Evolutionary conservation across 2,888 invertebrate species (phyloP), one percentile per base, ranked within the genome.

Genomic region (Scaptomyza tumidula): DNA sequence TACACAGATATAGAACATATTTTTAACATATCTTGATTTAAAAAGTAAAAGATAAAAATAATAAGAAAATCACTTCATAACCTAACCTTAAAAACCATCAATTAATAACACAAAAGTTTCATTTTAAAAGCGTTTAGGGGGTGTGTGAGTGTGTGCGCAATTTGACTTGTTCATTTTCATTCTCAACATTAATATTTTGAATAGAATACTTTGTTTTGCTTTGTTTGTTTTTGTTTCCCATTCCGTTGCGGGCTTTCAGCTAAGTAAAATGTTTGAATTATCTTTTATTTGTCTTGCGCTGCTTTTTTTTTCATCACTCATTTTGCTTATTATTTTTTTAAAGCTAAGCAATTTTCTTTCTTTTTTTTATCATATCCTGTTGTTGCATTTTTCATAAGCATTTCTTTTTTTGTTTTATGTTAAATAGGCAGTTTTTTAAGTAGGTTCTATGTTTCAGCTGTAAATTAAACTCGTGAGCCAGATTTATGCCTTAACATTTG

Each of bases 231-330:
- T 71, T 46, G 57, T 50, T 44, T 49, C 27, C 39, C 9, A 14
- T 41, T 55, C 29, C 49, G 59, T 60, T 39, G 31, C 57, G 14
- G 66, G 57, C 50, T 43, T 39, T 58, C 35, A 62, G 57, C 63
- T 39, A 83, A 86, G 60, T 64, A 55, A 82, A 83, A 86, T 82
- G 78, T 80, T 86, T 86, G 77, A 86, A 86, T 86, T 86, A 67
- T 75, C 52, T 83, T 76, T 80, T 85, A 85, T 80, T 81, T 80
- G 75, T 54, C 78, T 68, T 78, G 67, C n/a, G 35, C 24, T 37
- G 52, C 14, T 31, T 29, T 33, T 33, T 33, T 10, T 10, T 24
- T 45, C 13, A 10, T 13, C 14, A 37, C 14, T 16, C 24, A 29
- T 31, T 29, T 33, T 19, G 37, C 24, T 39, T 46, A 13, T 24